Evolutionary conservation across 1,140 invertebrate species (phyloP), one percentile per base, ranked within the genome.

Genomic region (Nautilus pompilius): DNA sequence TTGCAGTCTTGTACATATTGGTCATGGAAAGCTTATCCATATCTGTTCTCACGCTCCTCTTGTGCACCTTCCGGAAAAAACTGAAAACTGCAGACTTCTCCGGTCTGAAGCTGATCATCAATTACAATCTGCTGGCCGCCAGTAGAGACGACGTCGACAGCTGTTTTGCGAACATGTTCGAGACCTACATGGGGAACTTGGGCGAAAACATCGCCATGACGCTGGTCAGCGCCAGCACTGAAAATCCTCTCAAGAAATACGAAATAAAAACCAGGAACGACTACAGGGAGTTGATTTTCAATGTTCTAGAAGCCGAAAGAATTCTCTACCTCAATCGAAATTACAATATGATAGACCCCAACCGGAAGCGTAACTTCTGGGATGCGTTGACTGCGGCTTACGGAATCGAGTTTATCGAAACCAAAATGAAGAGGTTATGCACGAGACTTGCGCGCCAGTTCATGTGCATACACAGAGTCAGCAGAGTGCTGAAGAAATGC

Each of bases 101-200:
- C n/a, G n/a, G 58, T 29, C 46, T 67, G 29, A 70, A 65, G 8
- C 46, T 65, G 15, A 66, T 72, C 36, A 45, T 72, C 10, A 72
- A 72, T 49, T 72, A 72, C 60, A 72, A 72, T 58, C 67, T 72
- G 15, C 46, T 72, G 45, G 70, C 70, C 22, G 62, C 62, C 13
- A 54, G 62, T 22, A 62, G 68, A 62, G 70, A 70, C 32, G 70
- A 72, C 41, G 62, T 72, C 33, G 51, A 68, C 49, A 68, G 70
- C 58, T 70, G 68, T 58, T 70, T 64, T 49, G 55, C 55, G 45
- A 68, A 60, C 0, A 72, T 72, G 70, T 72, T 68, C 33, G 63
- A 68, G 55, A 63, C 70, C 1, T 72, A 66, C 59, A 70, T 72
- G 33, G 66, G 70, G 22, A 72, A 72, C 45, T 49, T 72, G 32